Evolutionary conservation across 2,113 vertebrate genomes (phyloP).

Genomic region (Lonchura striata): DNA sequence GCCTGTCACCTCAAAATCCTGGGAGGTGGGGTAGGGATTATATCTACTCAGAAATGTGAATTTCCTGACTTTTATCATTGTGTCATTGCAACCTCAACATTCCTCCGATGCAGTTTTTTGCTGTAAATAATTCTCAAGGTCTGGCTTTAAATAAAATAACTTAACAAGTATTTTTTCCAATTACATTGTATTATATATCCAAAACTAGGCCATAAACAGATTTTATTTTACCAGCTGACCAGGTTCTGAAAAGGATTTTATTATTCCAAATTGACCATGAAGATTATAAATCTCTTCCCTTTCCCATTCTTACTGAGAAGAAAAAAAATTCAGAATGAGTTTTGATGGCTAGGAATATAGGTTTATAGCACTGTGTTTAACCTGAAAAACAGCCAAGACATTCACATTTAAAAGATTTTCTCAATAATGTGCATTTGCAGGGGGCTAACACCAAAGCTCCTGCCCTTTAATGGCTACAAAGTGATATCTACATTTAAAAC

Average conservation of each 20-base stretch:
- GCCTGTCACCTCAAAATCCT: not conserved
- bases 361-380: not conserved
- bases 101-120: not conserved
- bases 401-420: not conserved
- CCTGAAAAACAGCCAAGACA: not conserved
- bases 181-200: slow-evolving; percentile 22
- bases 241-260: slow-evolving; percentile 60
- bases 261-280: slow-evolving; percentile 69
- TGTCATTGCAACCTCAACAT: not conserved
- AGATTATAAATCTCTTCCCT: slow-evolving; percentile 46
- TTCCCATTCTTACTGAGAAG: slow-evolving; percentile 11
- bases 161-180: not conserved
- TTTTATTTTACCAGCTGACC: slow-evolving; percentile 40
- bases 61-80: not conserved
- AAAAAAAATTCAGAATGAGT: not conserved
- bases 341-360: slow-evolving; percentile 40
- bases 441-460: not conserved
- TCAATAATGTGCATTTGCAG: not conserved
- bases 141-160: slow-evolving; percentile 28
- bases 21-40: not conserved
- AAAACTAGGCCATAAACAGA: slow-evolving; percentile 43
- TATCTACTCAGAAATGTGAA: not conserved
- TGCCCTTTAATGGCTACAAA: not conserved
- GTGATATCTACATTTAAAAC: not conserved
- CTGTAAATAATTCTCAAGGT: not conserved